phyloP scores from a whole-genome alignment of 35 echinoderm and acorn worm species.

The Patiria miniata region DNA sequence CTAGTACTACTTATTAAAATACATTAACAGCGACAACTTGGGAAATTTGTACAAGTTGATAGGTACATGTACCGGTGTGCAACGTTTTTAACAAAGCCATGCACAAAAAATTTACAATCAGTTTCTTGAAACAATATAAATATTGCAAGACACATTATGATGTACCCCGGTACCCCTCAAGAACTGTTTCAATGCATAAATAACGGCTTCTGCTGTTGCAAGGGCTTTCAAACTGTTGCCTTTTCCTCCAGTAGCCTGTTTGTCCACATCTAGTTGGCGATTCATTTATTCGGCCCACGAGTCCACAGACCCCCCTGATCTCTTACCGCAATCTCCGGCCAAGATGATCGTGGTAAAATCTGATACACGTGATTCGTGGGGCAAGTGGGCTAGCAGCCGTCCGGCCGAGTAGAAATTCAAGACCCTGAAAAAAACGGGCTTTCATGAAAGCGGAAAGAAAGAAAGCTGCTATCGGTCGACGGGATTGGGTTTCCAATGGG shows the following conservation, averaged over 20 bases:
- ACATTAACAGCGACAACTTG: too few relatives aligned
- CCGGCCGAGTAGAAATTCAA: not conserved
- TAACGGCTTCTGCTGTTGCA: too few relatives aligned
- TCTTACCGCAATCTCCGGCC: not conserved
- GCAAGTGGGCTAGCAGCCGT: not conserved
- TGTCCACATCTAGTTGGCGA: not conserved
- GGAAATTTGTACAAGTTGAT: too few relatives aligned
- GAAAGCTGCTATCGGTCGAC: not conserved
- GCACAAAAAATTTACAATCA: too few relatives aligned
- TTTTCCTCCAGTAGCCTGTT: not conserved
- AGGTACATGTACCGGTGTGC: too few relatives aligned
- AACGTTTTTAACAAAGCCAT: too few relatives aligned
- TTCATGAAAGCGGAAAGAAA: not conserved
- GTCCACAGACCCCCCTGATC: not conserved
- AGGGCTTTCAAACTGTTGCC: not conserved
- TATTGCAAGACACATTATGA: too few relatives aligned
- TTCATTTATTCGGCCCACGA: not conserved
- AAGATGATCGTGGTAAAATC: not conserved
- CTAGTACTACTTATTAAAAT: too few relatives aligned
- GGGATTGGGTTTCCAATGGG: not conserved
- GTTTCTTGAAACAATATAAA: too few relatives aligned
- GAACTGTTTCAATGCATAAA: too few relatives aligned
- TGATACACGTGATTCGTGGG: not conserved
- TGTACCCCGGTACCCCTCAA: too few relatives aligned
- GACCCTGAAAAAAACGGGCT: not conserved